phyloP scores from a whole-genome alignment of 2,797 vertebrate genomes.

The Okamejei kenojei region DNA sequence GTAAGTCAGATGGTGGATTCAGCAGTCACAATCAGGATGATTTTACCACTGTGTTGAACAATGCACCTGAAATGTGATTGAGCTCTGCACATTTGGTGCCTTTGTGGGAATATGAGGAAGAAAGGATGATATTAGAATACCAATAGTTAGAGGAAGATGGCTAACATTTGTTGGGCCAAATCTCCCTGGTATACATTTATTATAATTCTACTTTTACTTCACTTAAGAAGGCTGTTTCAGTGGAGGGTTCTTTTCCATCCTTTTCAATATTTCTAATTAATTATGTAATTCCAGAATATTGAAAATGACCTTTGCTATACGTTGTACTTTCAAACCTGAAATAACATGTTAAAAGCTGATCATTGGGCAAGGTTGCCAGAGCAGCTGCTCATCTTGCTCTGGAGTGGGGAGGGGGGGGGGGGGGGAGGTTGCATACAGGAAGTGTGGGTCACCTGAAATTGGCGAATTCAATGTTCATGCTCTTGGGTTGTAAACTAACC shows the following conservation, averaged over 20 bases:
- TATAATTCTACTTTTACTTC: not conserved
- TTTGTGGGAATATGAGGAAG: not conserved
- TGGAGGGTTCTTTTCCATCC: not conserved
- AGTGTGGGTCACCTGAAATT: no score
- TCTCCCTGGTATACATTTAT: not conserved
- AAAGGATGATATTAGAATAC: not conserved
- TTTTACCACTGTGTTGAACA: no score
- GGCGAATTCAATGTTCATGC: no score
- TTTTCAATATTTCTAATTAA: not conserved
- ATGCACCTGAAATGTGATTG: not conserved
- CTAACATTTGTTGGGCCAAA: not conserved
- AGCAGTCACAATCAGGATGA: not conserved
- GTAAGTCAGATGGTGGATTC: slow-evolving; percentile 57
- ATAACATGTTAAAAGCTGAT: not conserved
- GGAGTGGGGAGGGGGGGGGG: not conserved
- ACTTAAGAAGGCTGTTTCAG: not conserved
- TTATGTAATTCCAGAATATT: not conserved
- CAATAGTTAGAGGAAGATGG: not conserved
- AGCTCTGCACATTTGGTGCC: not conserved
- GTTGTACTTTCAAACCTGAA: not conserved
- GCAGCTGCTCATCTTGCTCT: not conserved
- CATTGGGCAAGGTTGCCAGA: no score
- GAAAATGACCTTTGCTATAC: not conserved
- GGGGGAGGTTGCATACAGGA: no score
- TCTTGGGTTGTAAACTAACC: no score